phyloP scores from a whole-genome alignment of 2,888 invertebrate genomes.

The Dynastes grantii region DNA sequence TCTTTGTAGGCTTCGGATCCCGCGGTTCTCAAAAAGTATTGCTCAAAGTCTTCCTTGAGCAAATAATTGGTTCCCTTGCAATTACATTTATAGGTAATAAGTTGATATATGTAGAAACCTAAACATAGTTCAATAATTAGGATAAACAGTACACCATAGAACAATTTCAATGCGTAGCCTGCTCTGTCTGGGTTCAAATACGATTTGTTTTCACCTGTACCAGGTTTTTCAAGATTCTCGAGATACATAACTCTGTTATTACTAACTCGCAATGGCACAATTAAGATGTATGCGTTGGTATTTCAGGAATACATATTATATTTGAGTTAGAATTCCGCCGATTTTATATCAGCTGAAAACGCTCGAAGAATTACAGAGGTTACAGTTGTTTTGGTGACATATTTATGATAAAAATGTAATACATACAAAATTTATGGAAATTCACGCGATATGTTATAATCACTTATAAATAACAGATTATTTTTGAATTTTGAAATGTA shows the following conservation, averaged over 20 bases:
- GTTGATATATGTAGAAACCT: conserved; percentile 13
- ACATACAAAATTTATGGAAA: too few relatives aligned
- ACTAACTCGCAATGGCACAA: not conserved
- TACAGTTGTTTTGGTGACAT: not conserved
- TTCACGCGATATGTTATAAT: not conserved
- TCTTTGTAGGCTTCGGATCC: conserved; percentile 1
- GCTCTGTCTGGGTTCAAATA: not conserved
- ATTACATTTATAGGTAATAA: not conserved
- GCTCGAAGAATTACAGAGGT: not conserved
- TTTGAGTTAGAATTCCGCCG: not conserved
- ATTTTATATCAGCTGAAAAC: not conserved
- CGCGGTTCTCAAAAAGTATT: not conserved
- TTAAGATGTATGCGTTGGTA: not conserved
- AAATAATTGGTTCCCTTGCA: conserved; percentile 14
- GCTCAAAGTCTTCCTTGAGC: conserved; percentile 26
- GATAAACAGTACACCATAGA: conserved; percentile 14
- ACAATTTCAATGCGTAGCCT: not conserved
- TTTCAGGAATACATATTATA: not conserved
- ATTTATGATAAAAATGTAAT: not conserved
- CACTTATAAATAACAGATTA: not conserved
- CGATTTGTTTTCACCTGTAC: not conserved
- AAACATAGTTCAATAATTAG: conserved; percentile 24
- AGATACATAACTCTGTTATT: not conserved
- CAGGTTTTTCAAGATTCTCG: not conserved
- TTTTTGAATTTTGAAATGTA: not conserved